phyloP scores from a whole-genome alignment of 1,140 invertebrate species.

The Sinella curviseta region DNA sequence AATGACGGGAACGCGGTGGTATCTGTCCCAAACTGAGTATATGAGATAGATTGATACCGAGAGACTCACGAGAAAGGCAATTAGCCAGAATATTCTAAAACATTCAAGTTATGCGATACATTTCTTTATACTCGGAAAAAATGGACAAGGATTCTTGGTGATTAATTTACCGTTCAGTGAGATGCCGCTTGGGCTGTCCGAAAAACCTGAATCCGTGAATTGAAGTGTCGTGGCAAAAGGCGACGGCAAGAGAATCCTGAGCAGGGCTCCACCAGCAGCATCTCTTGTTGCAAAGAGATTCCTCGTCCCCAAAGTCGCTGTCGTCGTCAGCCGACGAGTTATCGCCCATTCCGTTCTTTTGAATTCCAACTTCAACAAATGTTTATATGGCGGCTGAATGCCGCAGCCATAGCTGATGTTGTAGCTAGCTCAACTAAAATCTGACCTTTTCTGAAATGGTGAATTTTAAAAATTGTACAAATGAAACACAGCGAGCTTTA shows the following conservation, averaged over 20 bases:
- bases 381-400: too few relatives aligned
- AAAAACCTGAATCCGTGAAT: neutral
- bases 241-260: neutral
- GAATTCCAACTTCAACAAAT: too few relatives aligned
- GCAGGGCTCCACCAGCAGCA: neutral
- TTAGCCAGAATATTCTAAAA: conserved; percentile 59
- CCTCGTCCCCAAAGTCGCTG: too few relatives aligned
- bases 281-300: neutral
- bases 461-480: too few relatives aligned
- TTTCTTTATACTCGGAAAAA: neutral
- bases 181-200: neutral
- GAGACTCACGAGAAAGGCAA: conserved; percentile 58
- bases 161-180: conserved; percentile 7
- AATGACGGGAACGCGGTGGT: conserved; percentile 61
- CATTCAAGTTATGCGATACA: neutral
- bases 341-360: too few relatives aligned
- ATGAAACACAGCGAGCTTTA: too few relatives aligned
- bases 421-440: too few relatives aligned
- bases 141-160: too few relatives aligned
- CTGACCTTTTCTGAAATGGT: too few relatives aligned
- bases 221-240: neutral
- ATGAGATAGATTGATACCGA: conserved; percentile 57
- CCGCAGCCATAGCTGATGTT: too few relatives aligned
- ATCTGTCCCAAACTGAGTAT: conserved; percentile 59
- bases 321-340: too few relatives aligned